Evolutionary conservation across 2,797 vertebrate species (phyloP).

Genomic region (Anguilla anguilla): DNA sequence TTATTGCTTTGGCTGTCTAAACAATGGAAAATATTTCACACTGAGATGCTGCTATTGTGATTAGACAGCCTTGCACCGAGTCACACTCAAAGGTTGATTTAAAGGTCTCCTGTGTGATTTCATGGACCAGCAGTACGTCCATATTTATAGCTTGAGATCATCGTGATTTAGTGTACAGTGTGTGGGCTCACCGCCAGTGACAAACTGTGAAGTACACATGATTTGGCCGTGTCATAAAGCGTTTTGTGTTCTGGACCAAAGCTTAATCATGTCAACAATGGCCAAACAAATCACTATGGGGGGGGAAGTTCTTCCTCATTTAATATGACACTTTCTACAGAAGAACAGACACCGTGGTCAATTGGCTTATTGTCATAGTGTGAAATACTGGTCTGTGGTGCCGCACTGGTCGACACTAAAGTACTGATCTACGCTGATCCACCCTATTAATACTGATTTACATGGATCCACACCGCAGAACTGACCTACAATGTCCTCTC

Average conservation of each 20-base stretch:
- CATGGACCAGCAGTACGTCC: neutral
- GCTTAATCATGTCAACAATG: neutral
- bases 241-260: neutral
- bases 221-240: neutral
- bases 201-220: neutral
- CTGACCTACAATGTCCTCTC: too few relatives aligned
- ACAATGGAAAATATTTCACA: neutral
- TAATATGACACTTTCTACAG: neutral
- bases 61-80: neutral
- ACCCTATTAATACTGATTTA: too few relatives aligned
- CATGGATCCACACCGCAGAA: neutral
- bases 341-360: neutral
- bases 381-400: neutral
- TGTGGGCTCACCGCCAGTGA: neutral
- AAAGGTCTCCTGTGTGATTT: neutral
- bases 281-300: neutral
- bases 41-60: neutral
- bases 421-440: neutral
- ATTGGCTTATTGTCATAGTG: neutral
- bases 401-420: neutral
- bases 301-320: neutral
- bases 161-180: neutral
- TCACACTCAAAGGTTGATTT: neutral
- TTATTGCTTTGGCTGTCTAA: neutral
- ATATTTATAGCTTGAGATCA: neutral